Evolutionary conservation across 2,113 vertebrate species (phyloP).

Genomic region (Syrrhaptes paradoxus): DNA sequence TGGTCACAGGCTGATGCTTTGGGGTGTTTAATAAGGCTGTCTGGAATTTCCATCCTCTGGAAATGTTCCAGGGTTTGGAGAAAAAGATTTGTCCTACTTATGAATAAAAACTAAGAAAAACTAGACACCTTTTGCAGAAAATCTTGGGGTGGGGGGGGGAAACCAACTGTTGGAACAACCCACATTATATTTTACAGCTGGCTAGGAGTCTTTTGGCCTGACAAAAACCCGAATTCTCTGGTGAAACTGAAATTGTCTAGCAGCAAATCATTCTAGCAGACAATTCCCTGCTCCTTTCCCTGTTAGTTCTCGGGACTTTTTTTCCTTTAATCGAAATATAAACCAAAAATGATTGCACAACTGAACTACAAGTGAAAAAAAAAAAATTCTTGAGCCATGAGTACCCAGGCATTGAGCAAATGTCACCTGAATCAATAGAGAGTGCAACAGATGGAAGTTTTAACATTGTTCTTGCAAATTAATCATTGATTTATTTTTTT

Average conservation of each 20-base stretch:
- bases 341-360: background rate
- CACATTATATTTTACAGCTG: background rate
- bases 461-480: background rate
- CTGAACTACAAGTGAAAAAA: background rate
- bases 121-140: background rate
- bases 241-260: background rate
- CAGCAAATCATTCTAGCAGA: background rate
- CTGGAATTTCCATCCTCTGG: background rate
- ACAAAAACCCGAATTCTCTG: background rate
- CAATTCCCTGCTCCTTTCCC: background rate
- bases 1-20: background rate
- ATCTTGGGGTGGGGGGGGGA: background rate
- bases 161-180: background rate
- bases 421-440: constrained; percentile 10
- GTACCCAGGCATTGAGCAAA: background rate
- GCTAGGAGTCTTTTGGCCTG: background rate
- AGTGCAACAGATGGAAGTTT: background rate
- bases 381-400: background rate
- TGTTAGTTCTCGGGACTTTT: background rate
- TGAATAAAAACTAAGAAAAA: background rate
- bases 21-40: background rate
- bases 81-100: background rate
- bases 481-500: constrained; percentile 13
- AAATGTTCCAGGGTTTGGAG: background rate
- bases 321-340: background rate